Evolutionary conservation across 2,797 vertebrate genomes (phyloP).

Genomic region (Sarcoramphus papa): DNA sequence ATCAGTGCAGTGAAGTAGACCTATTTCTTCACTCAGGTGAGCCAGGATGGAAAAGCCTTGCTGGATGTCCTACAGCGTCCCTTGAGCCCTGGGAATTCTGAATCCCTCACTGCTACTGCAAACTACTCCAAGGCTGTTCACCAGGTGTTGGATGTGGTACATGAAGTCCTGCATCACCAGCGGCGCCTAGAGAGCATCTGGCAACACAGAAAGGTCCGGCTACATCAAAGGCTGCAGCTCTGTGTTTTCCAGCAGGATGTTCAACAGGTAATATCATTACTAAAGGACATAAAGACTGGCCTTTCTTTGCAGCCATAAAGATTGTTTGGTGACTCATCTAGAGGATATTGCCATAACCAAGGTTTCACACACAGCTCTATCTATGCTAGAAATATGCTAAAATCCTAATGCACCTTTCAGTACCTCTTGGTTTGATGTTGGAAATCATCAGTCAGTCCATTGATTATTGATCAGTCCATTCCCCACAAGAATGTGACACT

Average conservation of each 20-base stretch:
- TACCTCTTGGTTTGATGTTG: background rate
- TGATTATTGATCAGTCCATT: background rate
- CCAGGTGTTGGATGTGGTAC: constrained; percentile 93
- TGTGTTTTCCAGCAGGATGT: constrained; percentile 99
- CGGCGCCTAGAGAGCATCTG: constrained; percentile 94
- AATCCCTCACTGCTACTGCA: constrained; percentile 95
- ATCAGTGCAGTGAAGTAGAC: background rate
- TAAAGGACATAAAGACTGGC: background rate
- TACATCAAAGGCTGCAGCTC: constrained; percentile 96
- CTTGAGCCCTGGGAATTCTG: constrained; percentile 91
- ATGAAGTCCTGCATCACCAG: constrained; percentile 96
- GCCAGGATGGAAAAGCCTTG: constrained; percentile 95
- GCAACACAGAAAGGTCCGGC: constrained; percentile 95
- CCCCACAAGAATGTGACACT: background rate
- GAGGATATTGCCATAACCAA: background rate
- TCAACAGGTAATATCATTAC: constrained; percentile 84
- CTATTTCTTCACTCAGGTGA: constrained; percentile 79
- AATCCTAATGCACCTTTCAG: background rate
- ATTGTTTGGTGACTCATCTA: background rate
- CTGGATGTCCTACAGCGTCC: constrained; percentile 96
- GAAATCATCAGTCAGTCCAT: background rate
- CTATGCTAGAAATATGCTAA: background rate
- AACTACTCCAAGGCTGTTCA: constrained; percentile 99
- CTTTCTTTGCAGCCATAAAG: background rate
- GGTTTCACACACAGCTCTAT: background rate